Evolutionary conservation across 2,797 vertebrate genomes (phyloP).

Genomic region (Lithobates pipiens): DNA sequence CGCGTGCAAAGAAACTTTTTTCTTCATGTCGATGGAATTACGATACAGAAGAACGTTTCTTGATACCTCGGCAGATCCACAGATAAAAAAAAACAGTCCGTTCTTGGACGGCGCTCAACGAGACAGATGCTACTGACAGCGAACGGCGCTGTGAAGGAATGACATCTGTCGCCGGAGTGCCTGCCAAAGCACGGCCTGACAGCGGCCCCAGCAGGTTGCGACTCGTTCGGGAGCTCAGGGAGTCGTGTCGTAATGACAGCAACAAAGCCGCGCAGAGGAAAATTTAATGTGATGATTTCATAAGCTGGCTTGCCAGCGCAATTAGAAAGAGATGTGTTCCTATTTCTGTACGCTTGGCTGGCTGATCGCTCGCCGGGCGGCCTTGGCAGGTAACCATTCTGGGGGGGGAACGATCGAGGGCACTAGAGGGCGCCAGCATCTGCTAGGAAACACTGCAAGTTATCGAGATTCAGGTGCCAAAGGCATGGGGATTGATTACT

Average conservation of each 20-base stretch:
- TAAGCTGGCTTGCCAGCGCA: slow-evolving; percentile 27
- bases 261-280: slow-evolving; percentile 33
- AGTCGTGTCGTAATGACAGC: slow-evolving; percentile 53
- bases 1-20: neutral
- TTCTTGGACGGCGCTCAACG: slow-evolving; percentile 46
- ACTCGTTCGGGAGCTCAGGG: slow-evolving; percentile 34
- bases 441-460: too few relatives aligned
- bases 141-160: slow-evolving; percentile 37
- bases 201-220: slow-evolving; percentile 46
- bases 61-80: neutral
- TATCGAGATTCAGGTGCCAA: too few relatives aligned
- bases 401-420: neutral
- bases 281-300: slow-evolving; percentile 50
- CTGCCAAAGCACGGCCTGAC: slow-evolving; percentile 40
- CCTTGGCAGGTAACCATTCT: slow-evolving; percentile 9
- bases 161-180: slow-evolving; percentile 43
- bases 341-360: slow-evolving; percentile 35
- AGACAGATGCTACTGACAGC: slow-evolving; percentile 47
- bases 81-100: neutral
- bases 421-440: slow-evolving; percentile 6
- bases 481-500: too few relatives aligned
- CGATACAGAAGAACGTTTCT: neutral
- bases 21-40: neutral
- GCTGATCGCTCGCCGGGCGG: neutral
- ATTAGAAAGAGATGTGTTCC: slow-evolving; percentile 33